Conservation (phyloP, 1,140 invertebrate genomes). For the Sitodiplosis mosellana region DNA sequence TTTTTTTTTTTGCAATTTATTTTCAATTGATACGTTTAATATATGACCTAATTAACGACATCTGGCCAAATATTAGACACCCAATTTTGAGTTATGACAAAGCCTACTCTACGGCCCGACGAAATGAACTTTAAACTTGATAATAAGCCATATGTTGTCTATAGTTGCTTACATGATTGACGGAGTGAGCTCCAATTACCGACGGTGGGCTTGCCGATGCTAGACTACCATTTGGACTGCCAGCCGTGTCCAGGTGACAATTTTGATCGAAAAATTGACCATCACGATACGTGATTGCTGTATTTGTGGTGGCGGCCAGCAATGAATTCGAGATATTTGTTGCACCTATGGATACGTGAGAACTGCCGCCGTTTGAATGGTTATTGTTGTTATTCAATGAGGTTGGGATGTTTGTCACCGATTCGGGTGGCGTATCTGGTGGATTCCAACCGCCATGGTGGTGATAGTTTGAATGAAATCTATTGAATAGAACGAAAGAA, state of each 20-base stretch:
- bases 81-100: too few species aligned
- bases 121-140: too few species aligned
- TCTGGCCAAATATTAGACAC: too few species aligned
- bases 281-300: conserved; percentile 17
- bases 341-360: too few species aligned
- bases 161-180: conserved; percentile 19
- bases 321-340: conserved; percentile 2
- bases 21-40: too few species aligned
- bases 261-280: conserved; percentile 20
- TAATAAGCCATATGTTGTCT: conserved; percentile 13
- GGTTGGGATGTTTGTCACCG: conserved; percentile 5
- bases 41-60: too few species aligned
- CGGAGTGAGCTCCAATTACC: conserved; percentile 6
- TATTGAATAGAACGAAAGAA: too few species aligned
- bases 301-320: conserved; percentile 10
- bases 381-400: conserved; percentile 4
- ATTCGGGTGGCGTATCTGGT: conserved; percentile 23
- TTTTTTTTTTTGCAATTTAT: too few species aligned
- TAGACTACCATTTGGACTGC: conserved; percentile 22
- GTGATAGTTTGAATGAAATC: background rate
- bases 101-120: too few species aligned
- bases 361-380: conserved; percentile 7
- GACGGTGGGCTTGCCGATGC: conserved; percentile 20
- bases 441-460: conserved; percentile 23
- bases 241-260: conserved; percentile 23